Percentiles rank a stretch among this genome's conserved stretches.
phyloP scores from a whole-genome alignment of 1,140 invertebrate species.

The Lineus longissimus region DNA sequence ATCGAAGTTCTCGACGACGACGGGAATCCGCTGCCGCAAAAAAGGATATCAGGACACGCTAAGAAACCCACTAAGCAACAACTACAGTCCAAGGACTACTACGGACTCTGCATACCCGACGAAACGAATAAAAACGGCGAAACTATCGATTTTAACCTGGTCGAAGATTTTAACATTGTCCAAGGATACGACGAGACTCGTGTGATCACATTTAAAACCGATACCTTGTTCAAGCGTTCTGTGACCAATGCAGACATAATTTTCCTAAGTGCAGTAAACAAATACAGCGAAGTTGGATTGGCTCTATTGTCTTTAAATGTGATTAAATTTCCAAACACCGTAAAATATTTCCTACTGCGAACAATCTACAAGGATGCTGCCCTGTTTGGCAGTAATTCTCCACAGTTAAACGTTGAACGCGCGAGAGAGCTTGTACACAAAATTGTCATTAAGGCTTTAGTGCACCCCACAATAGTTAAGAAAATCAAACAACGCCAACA shows the following conservation, averaged over 20 bases:
- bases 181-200: background rate
- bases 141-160: background rate
- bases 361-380: background rate
- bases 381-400: background rate
- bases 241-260: background rate
- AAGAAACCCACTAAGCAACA: background rate
- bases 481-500: conserved; percentile 7
- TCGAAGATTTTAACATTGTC: background rate
- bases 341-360: background rate
- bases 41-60: background rate
- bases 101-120: background rate
- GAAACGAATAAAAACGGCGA: background rate
- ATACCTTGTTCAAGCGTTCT: background rate
- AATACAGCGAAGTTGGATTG: background rate
- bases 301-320: background rate
- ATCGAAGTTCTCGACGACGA: background rate
- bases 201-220: conserved; percentile 3
- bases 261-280: conserved; percentile 3
- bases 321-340: background rate
- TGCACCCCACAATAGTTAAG: background rate
- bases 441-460: conserved; percentile 3
- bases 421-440: background rate
- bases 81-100: background rate
- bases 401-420: background rate
- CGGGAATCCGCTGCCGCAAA: background rate